Percentiles rank a stretch among this genome's conserved stretches.
These are phyloP conservation scores for Zelleria hepariella DNA, from an alignment of 2,888 invertebrate species.

Conservation along the genomic window DNA sequence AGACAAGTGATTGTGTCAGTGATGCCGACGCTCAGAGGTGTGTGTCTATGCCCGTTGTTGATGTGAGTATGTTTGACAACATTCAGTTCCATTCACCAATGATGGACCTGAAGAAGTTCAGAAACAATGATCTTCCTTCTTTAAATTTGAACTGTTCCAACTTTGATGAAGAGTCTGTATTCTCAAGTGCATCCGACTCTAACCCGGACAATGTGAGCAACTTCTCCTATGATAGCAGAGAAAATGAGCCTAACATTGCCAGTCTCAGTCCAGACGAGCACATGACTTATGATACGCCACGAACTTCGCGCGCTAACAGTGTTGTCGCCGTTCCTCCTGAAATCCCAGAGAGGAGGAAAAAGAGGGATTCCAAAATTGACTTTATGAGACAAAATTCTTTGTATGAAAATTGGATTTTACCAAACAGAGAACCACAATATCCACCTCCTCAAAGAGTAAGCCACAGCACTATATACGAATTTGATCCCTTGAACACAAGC, in stretches of 20 bases:
- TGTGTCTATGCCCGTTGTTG: conserved; percentile 69
- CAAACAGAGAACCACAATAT: conserved; percentile 22
- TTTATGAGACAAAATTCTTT: conserved; percentile 48
- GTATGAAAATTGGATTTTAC: conserved; percentile 56
- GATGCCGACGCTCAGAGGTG: conserved; percentile 43
- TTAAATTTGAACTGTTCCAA: conserved; percentile 37
- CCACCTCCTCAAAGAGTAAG: conserved; percentile 30
- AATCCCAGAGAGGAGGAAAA: conserved; percentile 42
- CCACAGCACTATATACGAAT: conserved; percentile 79
- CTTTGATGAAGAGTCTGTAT: conserved; percentile 49
- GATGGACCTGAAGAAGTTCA: conserved; percentile 47
- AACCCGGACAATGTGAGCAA: conserved; percentile 47
- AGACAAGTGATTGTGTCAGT: conserved; percentile 12
- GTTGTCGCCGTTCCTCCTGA: conserved; percentile 40
- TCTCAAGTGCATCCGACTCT: conserved; percentile 52
- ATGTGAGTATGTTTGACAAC: conserved; percentile 74
- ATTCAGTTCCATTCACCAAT: conserved; percentile 77
- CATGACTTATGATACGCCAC: conserved; percentile 54
- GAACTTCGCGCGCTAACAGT: conserved; percentile 43
- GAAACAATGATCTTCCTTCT: conserved; percentile 23
- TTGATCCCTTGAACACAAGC: conserved; percentile 73
- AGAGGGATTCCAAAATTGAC: conserved; percentile 31
- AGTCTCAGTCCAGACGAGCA: conserved; percentile 29
- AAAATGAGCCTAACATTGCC: conserved; percentile 29
- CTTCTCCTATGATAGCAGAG: conserved; percentile 45